phyloP scores from a whole-genome alignment of 2,113 vertebrate species.

The Suricata suricatta region DNA sequence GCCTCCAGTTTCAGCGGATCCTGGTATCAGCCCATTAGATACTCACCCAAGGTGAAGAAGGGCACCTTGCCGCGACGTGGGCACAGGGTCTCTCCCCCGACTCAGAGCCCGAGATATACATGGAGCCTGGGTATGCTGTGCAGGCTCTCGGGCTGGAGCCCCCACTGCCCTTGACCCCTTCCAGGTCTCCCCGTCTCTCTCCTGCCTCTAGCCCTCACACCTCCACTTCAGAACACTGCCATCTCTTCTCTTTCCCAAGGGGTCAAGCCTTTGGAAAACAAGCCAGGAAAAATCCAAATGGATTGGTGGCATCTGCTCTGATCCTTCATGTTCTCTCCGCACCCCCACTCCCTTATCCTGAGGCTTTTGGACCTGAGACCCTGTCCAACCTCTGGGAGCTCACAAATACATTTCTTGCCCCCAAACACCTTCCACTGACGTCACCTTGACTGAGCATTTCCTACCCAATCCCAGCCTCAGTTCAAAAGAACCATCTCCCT shows the following conservation, averaged over 20 bases:
- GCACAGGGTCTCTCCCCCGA: neutral
- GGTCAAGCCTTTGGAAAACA: neutral
- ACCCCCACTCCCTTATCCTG: no score
- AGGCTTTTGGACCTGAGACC: neutral
- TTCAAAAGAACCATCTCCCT: neutral
- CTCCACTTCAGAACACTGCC: neutral
- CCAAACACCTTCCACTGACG: neutral
- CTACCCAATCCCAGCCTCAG: neutral
- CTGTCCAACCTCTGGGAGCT: neutral
- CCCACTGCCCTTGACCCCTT: neutral
- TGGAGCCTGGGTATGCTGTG: accelerated
- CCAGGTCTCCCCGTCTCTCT: neutral
- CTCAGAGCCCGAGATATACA: no score
- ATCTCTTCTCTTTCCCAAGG: neutral
- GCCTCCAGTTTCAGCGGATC: neutral
- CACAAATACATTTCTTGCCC: neutral
- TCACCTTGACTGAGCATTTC: neutral
- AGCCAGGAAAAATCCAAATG: neutral
- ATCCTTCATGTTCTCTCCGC: neutral
- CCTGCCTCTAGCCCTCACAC: neutral
- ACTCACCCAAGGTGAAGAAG: neutral
- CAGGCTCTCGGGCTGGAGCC: neutral
- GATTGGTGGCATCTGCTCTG: neutral
- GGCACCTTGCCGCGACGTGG: neutral
- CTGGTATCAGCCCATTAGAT: no score